phyloP scores from a whole-genome alignment of 1,140 invertebrate genomes.

The Platyscapa corneri region DNA sequence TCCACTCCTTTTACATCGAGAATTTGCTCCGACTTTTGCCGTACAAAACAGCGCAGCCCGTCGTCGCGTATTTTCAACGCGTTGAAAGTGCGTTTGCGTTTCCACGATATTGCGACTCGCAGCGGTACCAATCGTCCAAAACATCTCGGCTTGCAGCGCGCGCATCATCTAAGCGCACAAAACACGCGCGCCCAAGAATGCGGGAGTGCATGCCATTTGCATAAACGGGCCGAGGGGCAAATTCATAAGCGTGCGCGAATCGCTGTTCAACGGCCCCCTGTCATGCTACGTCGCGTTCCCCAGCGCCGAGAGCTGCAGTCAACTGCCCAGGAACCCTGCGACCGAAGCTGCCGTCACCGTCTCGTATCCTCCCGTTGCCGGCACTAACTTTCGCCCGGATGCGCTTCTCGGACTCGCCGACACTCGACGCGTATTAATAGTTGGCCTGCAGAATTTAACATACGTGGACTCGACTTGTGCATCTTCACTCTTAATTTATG shows the following conservation, averaged over 20 bases:
- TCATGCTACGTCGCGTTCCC: too few relatives aligned
- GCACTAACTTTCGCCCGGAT: not conserved
- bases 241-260: too few relatives aligned
- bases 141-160: conserved; percentile 16
- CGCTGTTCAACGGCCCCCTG: too few relatives aligned
- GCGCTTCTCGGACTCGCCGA: not conserved
- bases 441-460: not conserved
- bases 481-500: not conserved
- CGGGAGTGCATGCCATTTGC: not conserved
- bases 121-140: not conserved
- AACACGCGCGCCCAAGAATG: conserved; percentile 24
- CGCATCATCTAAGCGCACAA: conserved; percentile 40
- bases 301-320: too few relatives aligned
- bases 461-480: not conserved
- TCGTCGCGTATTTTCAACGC: too few relatives aligned
- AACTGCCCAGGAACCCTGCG: too few relatives aligned
- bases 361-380: too few relatives aligned
- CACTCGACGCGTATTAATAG: not conserved
- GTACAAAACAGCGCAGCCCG: too few relatives aligned
- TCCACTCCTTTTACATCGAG: not conserved
- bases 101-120: too few relatives aligned
- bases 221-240: not conserved
- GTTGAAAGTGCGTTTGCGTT: too few relatives aligned
- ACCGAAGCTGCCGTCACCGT: too few relatives aligned
- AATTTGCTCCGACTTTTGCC: too few relatives aligned